These are phyloP conservation scores for Melanotaenia pygmaea DNA, from an alignment of 2,797 vertebrate genomes.

Conservation along the genomic window DNA sequence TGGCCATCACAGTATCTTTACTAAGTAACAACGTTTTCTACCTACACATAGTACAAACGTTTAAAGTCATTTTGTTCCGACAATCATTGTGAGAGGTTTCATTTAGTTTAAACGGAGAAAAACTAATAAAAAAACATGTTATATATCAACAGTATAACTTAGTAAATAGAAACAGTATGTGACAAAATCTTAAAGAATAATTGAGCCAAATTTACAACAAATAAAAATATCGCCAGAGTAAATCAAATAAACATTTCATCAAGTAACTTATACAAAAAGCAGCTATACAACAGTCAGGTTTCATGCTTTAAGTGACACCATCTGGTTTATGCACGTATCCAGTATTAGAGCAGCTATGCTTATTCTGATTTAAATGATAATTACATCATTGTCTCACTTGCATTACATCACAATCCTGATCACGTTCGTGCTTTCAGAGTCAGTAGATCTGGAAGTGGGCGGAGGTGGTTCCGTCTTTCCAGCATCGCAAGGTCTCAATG, in stretches of 20 bases:
- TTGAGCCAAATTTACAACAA: neutral
- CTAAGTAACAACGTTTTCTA: neutral
- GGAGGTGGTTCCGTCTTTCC: slow-evolving; percentile 97
- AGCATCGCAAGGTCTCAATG: slow-evolving; percentile 91
- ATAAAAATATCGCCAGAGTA: neutral
- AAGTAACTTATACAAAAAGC: neutral
- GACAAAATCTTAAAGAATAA: slow-evolving; percentile 10
- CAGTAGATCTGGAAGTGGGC: slow-evolving; percentile 98
- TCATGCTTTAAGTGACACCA: neutral
- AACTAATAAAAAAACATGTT: neutral
- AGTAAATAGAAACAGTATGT: neutral
- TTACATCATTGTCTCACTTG: neutral
- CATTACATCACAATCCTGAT: neutral
- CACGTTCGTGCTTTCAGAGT: neutral
- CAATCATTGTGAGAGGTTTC: neutral
- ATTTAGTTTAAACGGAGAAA: slow-evolving; percentile 5
- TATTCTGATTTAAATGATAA: neutral
- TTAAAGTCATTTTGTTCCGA: neutral
- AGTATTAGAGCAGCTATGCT: neutral
- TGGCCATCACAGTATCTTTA: slow-evolving; percentile 8
- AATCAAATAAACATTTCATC: slow-evolving; percentile 1
- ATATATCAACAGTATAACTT: neutral
- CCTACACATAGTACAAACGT: slow-evolving; percentile 1
- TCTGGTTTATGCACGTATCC: slow-evolving; percentile 7
- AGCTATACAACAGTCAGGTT: neutral